Base-by-base conservation (phyloP, 2,113 vertebrate genomes). In the Blennius ocellaris region DNA sequence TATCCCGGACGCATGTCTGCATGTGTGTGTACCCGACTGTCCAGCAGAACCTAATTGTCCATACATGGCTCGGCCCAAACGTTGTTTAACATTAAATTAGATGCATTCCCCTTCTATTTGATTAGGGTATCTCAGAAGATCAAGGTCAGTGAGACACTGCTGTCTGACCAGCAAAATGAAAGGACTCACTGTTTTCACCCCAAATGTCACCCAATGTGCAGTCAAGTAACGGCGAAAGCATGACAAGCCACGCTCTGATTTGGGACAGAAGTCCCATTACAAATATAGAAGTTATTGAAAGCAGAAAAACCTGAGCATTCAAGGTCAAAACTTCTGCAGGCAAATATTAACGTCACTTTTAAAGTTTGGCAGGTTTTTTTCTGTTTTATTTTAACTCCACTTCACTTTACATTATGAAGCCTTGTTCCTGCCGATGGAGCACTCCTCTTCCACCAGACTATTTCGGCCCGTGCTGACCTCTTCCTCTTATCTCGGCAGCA, bases 101-200 rank as follows among this genome's bases (percentile, higher is more conserved):
- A 77, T 55, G 43, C 66, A 79, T 80, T 81, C 77, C 80, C 6
- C 51, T 48, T 68, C 44, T 40, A 85, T 81, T 73, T 43, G 16
- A 76, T 87, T 76, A 54, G 43, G 71, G 8, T 68, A 76, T 60
- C 57, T 76, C 5, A 15, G 44, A 76, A 71, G 68, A 73, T 69
- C 9, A 69, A 52, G 61, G 60, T 65, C 53, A 59, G 43, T 7
- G 37, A 47, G 7, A 15, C 12, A 21, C 17, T 63, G 50, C 11
- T 11, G 47, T 38, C 70, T 55, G 21, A 54, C 3, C 12, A 45
- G 38, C 12, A 9, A 67, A 73, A 30, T 72, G 59, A 76, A 78
- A 66, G 59, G 43, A 12, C 7, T 3, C 5, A 67, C 61, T 82
- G 78, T 84, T 11, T 55, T 5, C 12, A 45, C 16, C 40, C 21